Conservation (phyloP, 2,113 vertebrate genomes). For the Eurystomus gularis region DNA sequence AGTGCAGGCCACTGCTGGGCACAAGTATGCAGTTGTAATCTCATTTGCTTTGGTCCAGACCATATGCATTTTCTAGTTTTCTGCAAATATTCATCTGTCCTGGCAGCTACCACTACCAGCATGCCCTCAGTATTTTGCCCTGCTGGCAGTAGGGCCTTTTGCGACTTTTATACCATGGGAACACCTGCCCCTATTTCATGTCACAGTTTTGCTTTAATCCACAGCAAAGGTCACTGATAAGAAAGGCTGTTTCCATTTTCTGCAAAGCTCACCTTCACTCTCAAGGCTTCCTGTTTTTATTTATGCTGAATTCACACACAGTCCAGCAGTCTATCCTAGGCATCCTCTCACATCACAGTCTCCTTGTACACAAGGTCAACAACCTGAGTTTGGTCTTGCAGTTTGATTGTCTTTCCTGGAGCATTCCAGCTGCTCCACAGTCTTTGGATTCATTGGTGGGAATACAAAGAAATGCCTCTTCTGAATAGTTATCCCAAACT, state of each 20-base stretch:
- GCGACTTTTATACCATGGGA: not conserved
- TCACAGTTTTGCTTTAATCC: not conserved
- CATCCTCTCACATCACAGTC: not conserved
- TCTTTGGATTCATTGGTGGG: not conserved
- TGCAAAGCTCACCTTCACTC: not conserved
- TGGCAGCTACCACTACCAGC: not conserved
- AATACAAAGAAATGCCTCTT: not conserved
- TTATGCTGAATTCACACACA: not conserved
- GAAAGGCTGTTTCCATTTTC: not conserved
- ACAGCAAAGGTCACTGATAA: not conserved
- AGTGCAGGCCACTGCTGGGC: not conserved
- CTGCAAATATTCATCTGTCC: not conserved
- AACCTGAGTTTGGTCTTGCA: not conserved
- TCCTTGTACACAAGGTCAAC: not conserved
- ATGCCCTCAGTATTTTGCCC: not conserved
- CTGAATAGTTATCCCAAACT: not conserved
- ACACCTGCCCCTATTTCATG: not conserved
- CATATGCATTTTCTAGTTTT: not conserved
- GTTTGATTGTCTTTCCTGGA: not conserved
- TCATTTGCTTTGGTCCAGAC: not conserved
- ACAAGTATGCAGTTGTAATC: not conserved
- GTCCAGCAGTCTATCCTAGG: not conserved
- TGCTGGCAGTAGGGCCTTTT: not conserved
- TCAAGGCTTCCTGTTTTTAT: not conserved
- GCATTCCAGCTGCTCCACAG: not conserved